A percentile compares a stretch with the other conserved stretches of the same genome.
phyloP scores from a whole-genome alignment of 2,113 vertebrate species.

The Mionectes macconnelli region DNA sequence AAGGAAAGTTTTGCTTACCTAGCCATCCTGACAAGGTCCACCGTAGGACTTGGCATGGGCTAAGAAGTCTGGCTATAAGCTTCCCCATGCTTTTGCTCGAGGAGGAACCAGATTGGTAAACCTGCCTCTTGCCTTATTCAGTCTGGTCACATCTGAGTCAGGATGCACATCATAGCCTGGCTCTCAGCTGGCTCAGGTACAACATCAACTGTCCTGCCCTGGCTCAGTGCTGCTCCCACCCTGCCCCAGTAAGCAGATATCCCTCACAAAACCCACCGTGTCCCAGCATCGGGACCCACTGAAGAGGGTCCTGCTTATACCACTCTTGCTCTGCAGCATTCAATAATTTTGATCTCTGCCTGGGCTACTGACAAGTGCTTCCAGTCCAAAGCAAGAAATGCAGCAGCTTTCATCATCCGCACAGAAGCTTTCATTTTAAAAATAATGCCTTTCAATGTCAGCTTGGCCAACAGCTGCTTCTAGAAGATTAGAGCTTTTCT shows the following conservation, averaged over 20 bases:
- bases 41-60: background rate
- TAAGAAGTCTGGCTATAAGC: background rate
- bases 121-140: background rate
- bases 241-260: background rate
- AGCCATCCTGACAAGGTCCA: background rate
- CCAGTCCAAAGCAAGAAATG: conserved; percentile 61
- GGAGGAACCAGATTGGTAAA: background rate
- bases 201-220: background rate
- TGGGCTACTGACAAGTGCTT: conserved; percentile 32
- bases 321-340: background rate
- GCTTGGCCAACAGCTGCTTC: conserved; percentile 71
- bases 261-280: background rate
- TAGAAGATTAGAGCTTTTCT: conserved; percentile 71
- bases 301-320: conserved; percentile 36
- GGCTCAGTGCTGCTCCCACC: background rate
- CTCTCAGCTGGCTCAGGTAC: background rate
- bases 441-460: conserved; percentile 68
- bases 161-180: accelerated
- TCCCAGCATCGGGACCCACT: background rate
- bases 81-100: background rate
- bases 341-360: conserved; percentile 32
- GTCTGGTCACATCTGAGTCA: background rate
- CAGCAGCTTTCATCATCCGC: conserved; percentile 53
- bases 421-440: conserved; percentile 68
- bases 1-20: background rate